A percentile compares a stretch with the other conserved stretches of the same genome.
Conservation (phyloP, 2,888 invertebrate genomes). For the Campoplex capitator region DNA sequence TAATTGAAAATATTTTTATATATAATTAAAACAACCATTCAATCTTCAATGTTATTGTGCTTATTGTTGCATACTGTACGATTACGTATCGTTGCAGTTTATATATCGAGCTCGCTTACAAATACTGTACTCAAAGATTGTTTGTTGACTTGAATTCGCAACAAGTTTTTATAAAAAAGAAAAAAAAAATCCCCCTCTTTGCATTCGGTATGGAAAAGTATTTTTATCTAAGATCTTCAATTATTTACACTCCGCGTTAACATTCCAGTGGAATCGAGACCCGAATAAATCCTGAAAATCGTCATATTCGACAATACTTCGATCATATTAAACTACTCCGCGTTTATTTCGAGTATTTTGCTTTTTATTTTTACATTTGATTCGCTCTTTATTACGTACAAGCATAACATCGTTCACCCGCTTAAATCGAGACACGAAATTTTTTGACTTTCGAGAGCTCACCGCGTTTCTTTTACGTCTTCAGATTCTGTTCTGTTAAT, state of each 20-base stretch:
- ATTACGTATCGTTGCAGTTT: conserved; percentile 53
- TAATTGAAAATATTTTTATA: conserved; percentile 28
- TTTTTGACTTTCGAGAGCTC: conserved; percentile 39
- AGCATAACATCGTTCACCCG: conserved; percentile 18
- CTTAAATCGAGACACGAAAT: conserved; percentile 55
- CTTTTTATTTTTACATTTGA: conserved; percentile 43
- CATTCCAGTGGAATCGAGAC: conserved; percentile 13
- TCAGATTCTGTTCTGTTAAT: neutral
- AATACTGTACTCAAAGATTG: conserved; percentile 30
- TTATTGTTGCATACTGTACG: conserved; percentile 63
- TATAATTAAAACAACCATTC: conserved; percentile 53
- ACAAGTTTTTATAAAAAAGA: neutral
- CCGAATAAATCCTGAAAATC: conserved; percentile 17
- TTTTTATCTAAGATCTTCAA: conserved; percentile 23
- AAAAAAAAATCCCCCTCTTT: neutral
- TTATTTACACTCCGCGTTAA: conserved; percentile 25
- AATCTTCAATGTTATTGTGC: conserved; percentile 71
- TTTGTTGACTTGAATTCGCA: conserved; percentile 9
- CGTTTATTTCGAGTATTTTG: conserved; percentile 3
- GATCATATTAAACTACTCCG: conserved; percentile 17
- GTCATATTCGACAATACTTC: neutral
- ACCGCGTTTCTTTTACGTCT: conserved; percentile 11
- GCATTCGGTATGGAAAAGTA: conserved; percentile 1
- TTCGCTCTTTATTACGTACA: conserved; percentile 33
- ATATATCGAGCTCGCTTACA: conserved; percentile 45